Percentiles rank a stretch among this genome's conserved stretches.
Evolutionary conservation across 2,797 vertebrate species (phyloP).

Genomic region (Perodicticus potto): DNA sequence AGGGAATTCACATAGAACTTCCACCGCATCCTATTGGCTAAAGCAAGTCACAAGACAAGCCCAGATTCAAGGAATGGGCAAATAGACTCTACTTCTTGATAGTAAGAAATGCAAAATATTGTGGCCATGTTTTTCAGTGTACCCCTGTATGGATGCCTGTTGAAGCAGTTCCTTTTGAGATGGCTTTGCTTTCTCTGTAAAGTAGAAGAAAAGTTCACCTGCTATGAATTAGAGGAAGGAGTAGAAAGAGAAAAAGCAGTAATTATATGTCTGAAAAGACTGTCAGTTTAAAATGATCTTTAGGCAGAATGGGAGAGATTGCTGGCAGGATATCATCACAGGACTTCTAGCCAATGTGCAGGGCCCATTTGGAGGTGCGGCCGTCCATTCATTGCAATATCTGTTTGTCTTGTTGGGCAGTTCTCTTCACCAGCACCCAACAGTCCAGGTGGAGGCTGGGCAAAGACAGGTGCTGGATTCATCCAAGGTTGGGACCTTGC

Average conservation of each 20-base stretch:
- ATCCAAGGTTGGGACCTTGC: constrained; percentile 31
- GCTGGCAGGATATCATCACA: background rate
- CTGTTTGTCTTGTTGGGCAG: constrained; percentile 35
- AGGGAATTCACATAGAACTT: background rate
- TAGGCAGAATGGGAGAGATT: background rate
- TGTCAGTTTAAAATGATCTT: constrained; percentile 6
- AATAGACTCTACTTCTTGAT: background rate
- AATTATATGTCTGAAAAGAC: background rate
- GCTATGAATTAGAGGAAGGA: background rate
- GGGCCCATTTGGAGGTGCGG: constrained; percentile 32
- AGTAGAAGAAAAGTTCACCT: background rate
- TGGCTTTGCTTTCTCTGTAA: background rate
- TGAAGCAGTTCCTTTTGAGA: background rate
- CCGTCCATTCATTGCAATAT: background rate
- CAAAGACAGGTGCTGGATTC: constrained; percentile 71
- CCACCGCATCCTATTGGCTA: background rate
- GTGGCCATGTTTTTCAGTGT: background rate
- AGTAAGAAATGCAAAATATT: background rate
- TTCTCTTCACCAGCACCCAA: constrained; percentile 68
- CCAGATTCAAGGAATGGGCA: background rate
- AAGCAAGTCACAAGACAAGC: background rate
- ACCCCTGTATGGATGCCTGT: background rate
- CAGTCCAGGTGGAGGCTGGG: constrained; percentile 66
- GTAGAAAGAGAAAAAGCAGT: background rate
- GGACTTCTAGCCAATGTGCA: background rate